These are phyloP conservation scores for Meta bourneti DNA, from an alignment of 2,888 invertebrate species.

Conservation along the genomic window DNA sequence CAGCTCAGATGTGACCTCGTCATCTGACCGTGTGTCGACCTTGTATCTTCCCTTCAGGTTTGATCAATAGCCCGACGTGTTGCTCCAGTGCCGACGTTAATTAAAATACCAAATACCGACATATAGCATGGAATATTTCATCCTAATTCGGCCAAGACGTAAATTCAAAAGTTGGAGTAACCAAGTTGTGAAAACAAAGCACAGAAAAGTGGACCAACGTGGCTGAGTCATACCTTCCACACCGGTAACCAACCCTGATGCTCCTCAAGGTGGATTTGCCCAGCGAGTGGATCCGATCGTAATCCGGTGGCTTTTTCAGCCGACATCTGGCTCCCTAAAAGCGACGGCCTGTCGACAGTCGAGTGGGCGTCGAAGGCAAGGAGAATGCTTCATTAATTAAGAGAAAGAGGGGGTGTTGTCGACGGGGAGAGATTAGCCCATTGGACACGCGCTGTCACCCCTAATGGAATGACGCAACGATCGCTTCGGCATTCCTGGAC, in stretches of 20 bases:
- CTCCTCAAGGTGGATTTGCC: background rate
- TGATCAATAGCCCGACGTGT: too few species aligned
- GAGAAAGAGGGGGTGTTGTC: background rate
- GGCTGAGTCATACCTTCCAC: too few species aligned
- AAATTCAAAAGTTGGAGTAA: too few species aligned
- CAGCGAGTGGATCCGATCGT: background rate
- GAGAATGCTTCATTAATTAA: slow-evolving; percentile 34
- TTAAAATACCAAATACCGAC: too few species aligned
- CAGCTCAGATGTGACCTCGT: too few species aligned
- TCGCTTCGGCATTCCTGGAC: background rate
- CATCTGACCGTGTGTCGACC: too few species aligned
- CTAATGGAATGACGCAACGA: background rate
- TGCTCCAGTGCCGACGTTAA: too few species aligned
- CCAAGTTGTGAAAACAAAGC: too few species aligned
- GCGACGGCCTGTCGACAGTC: background rate
- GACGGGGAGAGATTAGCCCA: slow-evolving; percentile 18
- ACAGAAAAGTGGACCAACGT: too few species aligned
- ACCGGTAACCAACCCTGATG: background rate
- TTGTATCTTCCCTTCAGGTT: too few species aligned
- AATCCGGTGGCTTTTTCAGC: slow-evolving; percentile 28
- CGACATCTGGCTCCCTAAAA: background rate
- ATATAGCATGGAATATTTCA: too few species aligned
- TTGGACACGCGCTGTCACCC: slow-evolving; percentile 23
- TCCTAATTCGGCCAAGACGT: too few species aligned
- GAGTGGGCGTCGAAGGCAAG: background rate